Evolutionary conservation across 1,140 invertebrate genomes (phyloP).

Genomic region (Frieseomelitta varia): DNA sequence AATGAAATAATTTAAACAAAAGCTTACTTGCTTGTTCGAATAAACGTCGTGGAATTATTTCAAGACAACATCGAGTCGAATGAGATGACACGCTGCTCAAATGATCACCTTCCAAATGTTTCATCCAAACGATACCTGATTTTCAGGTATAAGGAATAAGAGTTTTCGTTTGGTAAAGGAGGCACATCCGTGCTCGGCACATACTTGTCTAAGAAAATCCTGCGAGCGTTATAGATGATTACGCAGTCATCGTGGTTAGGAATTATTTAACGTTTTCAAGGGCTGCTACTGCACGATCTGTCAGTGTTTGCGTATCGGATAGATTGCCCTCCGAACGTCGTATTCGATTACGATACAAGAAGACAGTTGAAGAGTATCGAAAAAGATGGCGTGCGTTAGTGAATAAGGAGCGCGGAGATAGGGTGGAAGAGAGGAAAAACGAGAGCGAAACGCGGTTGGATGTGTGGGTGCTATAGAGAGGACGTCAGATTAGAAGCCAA

Average conservation of each 20-base stretch:
- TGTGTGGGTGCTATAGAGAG: constrained; percentile 63
- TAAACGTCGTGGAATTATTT: no score
- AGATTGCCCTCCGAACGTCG: constrained; percentile 42
- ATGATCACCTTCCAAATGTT: no score
- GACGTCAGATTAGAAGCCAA: constrained; percentile 81
- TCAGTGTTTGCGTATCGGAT: constrained; percentile 16
- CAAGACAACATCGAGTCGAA: no score
- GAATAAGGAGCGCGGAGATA: constrained; percentile 34
- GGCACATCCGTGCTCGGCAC: not conserved
- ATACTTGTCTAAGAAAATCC: constrained; percentile 14
- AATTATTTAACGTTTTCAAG: constrained; percentile 41
- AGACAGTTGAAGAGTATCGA: constrained; percentile 59
- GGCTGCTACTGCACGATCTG: not conserved
- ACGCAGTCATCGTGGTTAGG: not conserved
- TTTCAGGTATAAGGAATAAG: not conserved
- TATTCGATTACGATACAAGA: constrained; percentile 60
- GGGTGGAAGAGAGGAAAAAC: constrained; percentile 9
- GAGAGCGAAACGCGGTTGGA: constrained; percentile 54
- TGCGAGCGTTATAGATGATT: constrained; percentile 8
- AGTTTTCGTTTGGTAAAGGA: not conserved
- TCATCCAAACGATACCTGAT: no score
- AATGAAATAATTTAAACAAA: no score
- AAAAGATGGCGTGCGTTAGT: constrained; percentile 26
- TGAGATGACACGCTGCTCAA: no score
- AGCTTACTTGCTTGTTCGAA: no score